Evolutionary conservation across 2,113 vertebrate genomes (phyloP).

Genomic region (Danio rerio): DNA sequence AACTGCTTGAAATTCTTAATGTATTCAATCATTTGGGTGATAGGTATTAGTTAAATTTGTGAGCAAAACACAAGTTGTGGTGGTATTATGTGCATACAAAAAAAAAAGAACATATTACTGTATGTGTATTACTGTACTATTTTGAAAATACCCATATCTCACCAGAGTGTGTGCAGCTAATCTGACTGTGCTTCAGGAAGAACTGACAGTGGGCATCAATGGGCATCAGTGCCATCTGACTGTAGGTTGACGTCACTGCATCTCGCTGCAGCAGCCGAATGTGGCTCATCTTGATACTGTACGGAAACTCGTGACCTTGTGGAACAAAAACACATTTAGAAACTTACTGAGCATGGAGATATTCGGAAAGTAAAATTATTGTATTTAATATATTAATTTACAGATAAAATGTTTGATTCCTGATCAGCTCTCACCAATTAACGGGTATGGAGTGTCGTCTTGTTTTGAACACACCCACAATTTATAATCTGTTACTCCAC

Average conservation of each 20-base stretch:
- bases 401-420: background rate
- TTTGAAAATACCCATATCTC: slow-evolving; percentile 52
- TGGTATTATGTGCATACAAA: background rate
- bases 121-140: background rate
- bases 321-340: slow-evolving; percentile 20
- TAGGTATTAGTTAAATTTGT: too few species aligned
- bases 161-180: slow-evolving; percentile 1
- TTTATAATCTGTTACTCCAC: slow-evolving; percentile 88
- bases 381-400: background rate
- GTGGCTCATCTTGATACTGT: slow-evolving; percentile 96
- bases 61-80: background rate
- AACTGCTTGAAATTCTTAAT: too few species aligned
- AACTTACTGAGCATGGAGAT: slow-evolving; percentile 46
- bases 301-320: slow-evolving; percentile 93
- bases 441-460: slow-evolving; percentile 92
- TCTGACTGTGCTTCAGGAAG: slow-evolving; percentile 79
- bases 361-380: background rate
- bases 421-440: slow-evolving; percentile 86
- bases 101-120: background rate
- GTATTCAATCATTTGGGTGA: too few species aligned
- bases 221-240: slow-evolving; percentile 36
- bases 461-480: slow-evolving; percentile 95
- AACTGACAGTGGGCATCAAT: slow-evolving; percentile 92
- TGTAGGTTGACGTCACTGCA: slow-evolving; percentile 29
- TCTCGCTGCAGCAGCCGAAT: slow-evolving; percentile 78